Conservation (phyloP, 35 echinoderm and acorn worm genomes). For the Strongylocentrotus purpuratus region DNA sequence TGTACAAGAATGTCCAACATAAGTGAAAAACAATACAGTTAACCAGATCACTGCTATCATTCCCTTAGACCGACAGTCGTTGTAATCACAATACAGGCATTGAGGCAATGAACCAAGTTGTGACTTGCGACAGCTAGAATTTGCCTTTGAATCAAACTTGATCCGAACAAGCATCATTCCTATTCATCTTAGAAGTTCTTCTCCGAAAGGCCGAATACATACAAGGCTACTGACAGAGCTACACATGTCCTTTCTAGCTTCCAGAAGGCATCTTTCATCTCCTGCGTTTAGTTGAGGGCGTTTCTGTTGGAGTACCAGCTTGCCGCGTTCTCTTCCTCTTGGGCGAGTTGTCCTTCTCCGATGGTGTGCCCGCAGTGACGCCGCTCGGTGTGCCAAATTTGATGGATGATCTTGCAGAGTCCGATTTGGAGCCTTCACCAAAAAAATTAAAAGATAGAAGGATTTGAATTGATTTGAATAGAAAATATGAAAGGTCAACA, state of each 20-base stretch:
- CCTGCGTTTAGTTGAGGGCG: conserved; percentile 56
- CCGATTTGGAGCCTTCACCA: conserved; percentile 50
- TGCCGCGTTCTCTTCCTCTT: conserved; percentile 83
- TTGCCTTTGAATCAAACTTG: neutral
- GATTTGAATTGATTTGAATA: neutral
- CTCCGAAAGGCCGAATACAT: neutral
- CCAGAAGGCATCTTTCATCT: conserved; percentile 34
- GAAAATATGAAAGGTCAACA: too few species aligned
- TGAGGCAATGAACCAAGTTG: neutral
- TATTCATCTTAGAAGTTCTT: neutral
- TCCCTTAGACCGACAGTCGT: neutral
- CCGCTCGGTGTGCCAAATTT: conserved; percentile 24
- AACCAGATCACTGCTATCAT: neutral
- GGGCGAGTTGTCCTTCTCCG: conserved; percentile 69
- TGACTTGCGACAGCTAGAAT: neutral
- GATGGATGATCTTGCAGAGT: conserved; percentile 56
- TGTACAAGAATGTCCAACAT: neutral
- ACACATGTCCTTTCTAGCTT: neutral
- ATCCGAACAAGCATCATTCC: neutral
- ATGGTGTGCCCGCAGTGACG: conserved; percentile 49
- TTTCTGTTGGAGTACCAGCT: conserved; percentile 67
- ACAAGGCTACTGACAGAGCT: neutral
- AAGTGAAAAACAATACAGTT: neutral
- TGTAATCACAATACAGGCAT: neutral
- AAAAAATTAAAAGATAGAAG: neutral